Conservation (phyloP, 1,140 invertebrate species). For the Hypothenemus hampei region DNA sequence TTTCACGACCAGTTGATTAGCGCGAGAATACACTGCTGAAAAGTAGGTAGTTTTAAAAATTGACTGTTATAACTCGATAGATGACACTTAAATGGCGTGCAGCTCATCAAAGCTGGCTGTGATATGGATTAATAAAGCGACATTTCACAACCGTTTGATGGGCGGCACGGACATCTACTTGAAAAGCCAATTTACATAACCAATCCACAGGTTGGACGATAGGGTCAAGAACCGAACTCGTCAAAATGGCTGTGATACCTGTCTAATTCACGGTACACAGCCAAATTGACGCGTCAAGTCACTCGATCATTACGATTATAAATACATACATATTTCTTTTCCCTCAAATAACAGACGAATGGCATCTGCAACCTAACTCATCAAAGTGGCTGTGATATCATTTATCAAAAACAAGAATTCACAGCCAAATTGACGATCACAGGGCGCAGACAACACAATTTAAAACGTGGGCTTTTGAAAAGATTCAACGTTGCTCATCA, state of each 20-base stretch:
- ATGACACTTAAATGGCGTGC: slow-evolving; percentile 48
- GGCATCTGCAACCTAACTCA: slow-evolving; percentile 54
- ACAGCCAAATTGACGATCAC: slow-evolving; percentile 66
- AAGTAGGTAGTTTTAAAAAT: too few species aligned
- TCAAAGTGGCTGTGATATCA: slow-evolving; percentile 81
- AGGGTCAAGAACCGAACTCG: slow-evolving; percentile 56
- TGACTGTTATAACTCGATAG: not conserved
- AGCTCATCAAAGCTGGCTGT: slow-evolving; percentile 81
- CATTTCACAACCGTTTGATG: slow-evolving; percentile 46
- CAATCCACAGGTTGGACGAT: slow-evolving; percentile 2
- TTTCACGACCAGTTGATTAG: slow-evolving; percentile 77
- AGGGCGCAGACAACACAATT: slow-evolving; percentile 42
- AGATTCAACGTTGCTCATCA: slow-evolving; percentile 66
- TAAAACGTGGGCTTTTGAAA: not conserved
- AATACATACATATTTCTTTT: not conserved
- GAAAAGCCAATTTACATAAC: slow-evolving; percentile 11
- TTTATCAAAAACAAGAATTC: slow-evolving; percentile 53
- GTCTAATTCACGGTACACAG: slow-evolving; percentile 65
- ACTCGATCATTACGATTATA: too few species aligned
- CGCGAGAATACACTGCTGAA: slow-evolving; percentile 43
- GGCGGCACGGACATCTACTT: slow-evolving; percentile 36
- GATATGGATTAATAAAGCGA: slow-evolving; percentile 53
- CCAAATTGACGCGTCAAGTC: slow-evolving; percentile 69
- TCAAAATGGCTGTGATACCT: slow-evolving; percentile 90
- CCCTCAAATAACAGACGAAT: not conserved